A percentile compares a stretch with the other conserved stretches of the same genome.
Conservation (phyloP, 23 tunicate genomes). For the Halocynthia roretzi region DNA sequence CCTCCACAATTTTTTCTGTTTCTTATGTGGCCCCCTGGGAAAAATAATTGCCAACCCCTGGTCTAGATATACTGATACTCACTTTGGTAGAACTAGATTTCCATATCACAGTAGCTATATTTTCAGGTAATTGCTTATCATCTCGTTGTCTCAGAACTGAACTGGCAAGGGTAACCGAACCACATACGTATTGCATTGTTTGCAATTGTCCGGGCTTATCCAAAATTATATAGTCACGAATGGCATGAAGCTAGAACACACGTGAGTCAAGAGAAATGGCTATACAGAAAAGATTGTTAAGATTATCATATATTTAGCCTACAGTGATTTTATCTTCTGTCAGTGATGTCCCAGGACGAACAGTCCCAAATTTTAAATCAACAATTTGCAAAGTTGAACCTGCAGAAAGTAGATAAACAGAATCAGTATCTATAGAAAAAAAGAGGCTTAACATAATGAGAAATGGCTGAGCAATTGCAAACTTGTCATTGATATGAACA, state of each 20-base stretch:
- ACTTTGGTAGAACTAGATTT: too few species aligned
- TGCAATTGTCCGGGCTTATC: conserved; percentile 9
- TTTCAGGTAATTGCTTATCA: too few species aligned
- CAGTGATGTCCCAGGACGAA: not conserved
- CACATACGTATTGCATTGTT: not conserved
- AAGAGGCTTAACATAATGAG: not conserved
- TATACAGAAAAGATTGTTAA: not conserved
- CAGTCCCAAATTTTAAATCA: not conserved
- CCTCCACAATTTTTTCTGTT: too few species aligned
- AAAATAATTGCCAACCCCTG: too few species aligned
- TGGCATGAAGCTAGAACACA: conserved; percentile 1
- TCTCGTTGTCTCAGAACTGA: conserved; percentile 3
- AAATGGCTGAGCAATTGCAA: not conserved
- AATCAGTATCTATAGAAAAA: not conserved
- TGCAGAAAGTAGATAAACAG: too few species aligned
- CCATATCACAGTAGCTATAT: too few species aligned
- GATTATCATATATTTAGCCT: not conserved
- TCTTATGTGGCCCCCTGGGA: too few species aligned
- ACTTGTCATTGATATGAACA: not conserved
- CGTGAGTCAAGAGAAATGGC: not conserved
- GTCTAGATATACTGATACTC: too few species aligned
- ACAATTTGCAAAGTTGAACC: not conserved
- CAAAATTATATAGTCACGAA: not conserved
- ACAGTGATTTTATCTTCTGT: too few species aligned
- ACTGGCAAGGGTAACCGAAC: conserved; percentile 3